phyloP scores from a whole-genome alignment of 2,888 invertebrate genomes.

The Pemphredon lugubris region DNA sequence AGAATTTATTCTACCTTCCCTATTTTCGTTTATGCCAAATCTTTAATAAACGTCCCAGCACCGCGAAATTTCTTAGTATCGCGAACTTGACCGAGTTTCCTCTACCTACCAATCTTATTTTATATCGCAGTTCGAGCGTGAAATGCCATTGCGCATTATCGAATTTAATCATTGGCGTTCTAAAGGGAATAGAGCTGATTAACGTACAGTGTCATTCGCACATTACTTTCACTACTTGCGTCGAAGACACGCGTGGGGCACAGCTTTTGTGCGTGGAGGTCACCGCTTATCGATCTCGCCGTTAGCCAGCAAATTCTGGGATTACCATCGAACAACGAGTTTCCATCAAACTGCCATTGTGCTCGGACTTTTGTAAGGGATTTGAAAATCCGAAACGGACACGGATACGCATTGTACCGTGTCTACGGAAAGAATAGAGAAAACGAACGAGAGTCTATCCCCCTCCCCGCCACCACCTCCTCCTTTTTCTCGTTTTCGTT shows the following conservation, averaged over 20 bases:
- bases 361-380: conserved; percentile 19
- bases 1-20: too few relatives aligned
- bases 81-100: too few relatives aligned
- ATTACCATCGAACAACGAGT: conserved; percentile 36
- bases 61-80: too few relatives aligned
- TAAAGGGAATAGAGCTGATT: conserved; percentile 6
- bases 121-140: neutral
- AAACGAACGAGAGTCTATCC: conserved; percentile 23
- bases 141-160: neutral
- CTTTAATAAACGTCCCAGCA: too few relatives aligned
- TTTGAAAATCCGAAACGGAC: conserved; percentile 20
- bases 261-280: conserved; percentile 14
- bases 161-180: neutral
- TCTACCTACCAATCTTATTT: too few relatives aligned
- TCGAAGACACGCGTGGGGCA: conserved; percentile 16
- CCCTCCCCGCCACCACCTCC: too few relatives aligned
- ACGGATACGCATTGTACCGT: neutral
- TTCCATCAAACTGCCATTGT: conserved; percentile 29
- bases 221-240: neutral
- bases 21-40: too few relatives aligned
- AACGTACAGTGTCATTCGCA: neutral
- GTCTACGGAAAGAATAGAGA: conserved; percentile 14
- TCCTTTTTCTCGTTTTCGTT: conserved; percentile 4
- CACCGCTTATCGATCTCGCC: conserved; percentile 26
- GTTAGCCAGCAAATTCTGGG: conserved; percentile 40